phyloP scores from a whole-genome alignment of 2,797 vertebrate genomes.

The Phalloptychus januarius region DNA sequence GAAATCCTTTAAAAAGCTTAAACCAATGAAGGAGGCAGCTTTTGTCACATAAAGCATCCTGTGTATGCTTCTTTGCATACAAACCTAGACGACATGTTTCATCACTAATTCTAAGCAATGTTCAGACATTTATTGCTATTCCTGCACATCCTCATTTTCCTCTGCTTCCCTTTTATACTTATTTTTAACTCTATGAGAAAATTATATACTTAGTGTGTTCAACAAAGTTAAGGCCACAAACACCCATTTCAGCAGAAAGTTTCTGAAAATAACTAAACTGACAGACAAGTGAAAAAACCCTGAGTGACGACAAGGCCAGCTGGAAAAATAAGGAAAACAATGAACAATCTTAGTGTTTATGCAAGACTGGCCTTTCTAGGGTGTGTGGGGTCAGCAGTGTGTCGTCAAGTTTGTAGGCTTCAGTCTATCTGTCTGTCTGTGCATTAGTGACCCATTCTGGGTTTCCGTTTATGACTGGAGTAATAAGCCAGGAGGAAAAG shows the following conservation, averaged over 20 bases:
- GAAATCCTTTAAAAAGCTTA: background rate
- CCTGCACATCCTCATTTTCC: slow-evolving; percentile 50
- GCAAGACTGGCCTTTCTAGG: slow-evolving; percentile 62
- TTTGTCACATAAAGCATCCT: background rate
- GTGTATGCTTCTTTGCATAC: slow-evolving; percentile 4
- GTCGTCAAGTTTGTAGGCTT: slow-evolving; percentile 45
- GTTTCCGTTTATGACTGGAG: slow-evolving; percentile 69
- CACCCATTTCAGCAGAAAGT: slow-evolving; percentile 50
- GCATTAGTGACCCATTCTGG: slow-evolving; percentile 36
- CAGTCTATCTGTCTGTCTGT: slow-evolving; percentile 35
- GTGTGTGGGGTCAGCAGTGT: slow-evolving; percentile 57
- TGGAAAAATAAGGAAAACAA: slow-evolving; percentile 61
- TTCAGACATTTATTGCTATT: slow-evolving; percentile 45
- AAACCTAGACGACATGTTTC: slow-evolving; percentile 21
- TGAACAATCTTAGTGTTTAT: slow-evolving; percentile 69
- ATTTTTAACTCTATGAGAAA: slow-evolving; percentile 57
- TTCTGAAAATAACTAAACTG: slow-evolving; percentile 57
- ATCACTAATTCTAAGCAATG: slow-evolving; percentile 22
- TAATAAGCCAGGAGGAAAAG: slow-evolving; percentile 74
- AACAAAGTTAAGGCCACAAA: slow-evolving; percentile 30
- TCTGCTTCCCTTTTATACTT: slow-evolving; percentile 54
- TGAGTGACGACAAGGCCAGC: slow-evolving; percentile 24
- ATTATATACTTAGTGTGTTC: slow-evolving; percentile 58
- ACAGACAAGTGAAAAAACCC: slow-evolving; percentile 61
- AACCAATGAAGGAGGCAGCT: background rate